phyloP scores from a whole-genome alignment of 2,113 vertebrate species.

The Narcine bancroftii region DNA sequence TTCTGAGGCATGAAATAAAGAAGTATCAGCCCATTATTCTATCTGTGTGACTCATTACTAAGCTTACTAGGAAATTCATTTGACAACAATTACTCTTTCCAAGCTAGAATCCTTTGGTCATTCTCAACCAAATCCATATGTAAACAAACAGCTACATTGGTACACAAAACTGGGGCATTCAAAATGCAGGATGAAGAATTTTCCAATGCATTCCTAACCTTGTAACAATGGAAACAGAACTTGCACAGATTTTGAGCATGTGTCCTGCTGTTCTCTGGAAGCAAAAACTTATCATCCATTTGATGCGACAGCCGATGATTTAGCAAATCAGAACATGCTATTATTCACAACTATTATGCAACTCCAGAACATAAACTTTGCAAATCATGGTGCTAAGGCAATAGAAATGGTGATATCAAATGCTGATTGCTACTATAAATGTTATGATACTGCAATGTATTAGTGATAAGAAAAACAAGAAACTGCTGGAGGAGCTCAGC shows the following conservation, averaged over 20 bases:
- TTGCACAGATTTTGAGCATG: not conserved
- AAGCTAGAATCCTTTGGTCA: not conserved
- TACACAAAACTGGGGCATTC: not conserved
- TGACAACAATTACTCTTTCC: not conserved
- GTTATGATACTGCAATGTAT: not conserved
- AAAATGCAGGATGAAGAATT: not conserved
- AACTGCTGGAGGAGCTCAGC: too few relatives aligned
- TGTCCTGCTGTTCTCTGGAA: not conserved
- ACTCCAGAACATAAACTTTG: not conserved
- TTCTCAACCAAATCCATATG: constrained; percentile 3
- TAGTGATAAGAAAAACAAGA: too few relatives aligned
- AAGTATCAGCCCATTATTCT: not conserved
- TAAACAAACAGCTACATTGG: not conserved
- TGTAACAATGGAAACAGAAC: not conserved
- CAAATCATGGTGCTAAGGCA: not conserved
- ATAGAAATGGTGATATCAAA: not conserved
- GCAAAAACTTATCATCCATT: not conserved
- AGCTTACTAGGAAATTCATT: not conserved
- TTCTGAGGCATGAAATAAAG: not conserved
- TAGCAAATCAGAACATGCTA: not conserved
- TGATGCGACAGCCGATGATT: not conserved
- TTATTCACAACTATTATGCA: not conserved
- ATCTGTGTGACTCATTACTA: not conserved
- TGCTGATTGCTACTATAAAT: not conserved
- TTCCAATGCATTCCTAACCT: not conserved